Percentiles rank a stretch among this genome's conserved stretches.
These are phyloP conservation scores for Yoshiicerus persimilis DNA, from an alignment of 1,140 invertebrate species.

Conservation along the genomic window DNA sequence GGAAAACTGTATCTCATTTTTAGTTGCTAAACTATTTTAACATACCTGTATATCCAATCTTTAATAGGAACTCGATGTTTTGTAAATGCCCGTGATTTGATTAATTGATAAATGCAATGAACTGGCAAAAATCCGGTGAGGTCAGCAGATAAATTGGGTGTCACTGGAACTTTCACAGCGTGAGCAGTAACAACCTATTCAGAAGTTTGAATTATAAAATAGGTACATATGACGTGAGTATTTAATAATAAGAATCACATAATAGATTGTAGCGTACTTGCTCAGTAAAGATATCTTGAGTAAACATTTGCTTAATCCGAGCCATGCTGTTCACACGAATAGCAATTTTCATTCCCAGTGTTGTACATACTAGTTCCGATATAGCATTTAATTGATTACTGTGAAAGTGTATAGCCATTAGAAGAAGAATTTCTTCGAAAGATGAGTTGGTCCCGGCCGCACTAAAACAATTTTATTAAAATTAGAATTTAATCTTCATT, in stretches of 20 bases:
- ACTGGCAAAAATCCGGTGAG: slow-evolving; percentile 91
- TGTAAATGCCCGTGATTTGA: slow-evolving; percentile 92
- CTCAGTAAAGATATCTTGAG: slow-evolving; percentile 95
- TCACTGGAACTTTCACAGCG: slow-evolving; percentile 94
- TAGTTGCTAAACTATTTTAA: neutral
- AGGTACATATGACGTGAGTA: neutral
- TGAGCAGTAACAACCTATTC: slow-evolving; percentile 85
- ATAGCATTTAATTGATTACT: slow-evolving; percentile 90
- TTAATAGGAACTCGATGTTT: slow-evolving; percentile 94
- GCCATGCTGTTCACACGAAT: slow-evolving; percentile 88
- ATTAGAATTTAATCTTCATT: neutral
- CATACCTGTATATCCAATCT: slow-evolving; percentile 84
- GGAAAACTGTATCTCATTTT: too few species aligned
- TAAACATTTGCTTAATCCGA: slow-evolving; percentile 92
- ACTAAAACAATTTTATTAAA: neutral
- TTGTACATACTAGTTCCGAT: slow-evolving; percentile 88
- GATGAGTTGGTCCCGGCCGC: slow-evolving; percentile 67
- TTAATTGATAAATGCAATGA: slow-evolving; percentile 93
- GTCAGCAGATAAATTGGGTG: slow-evolving; percentile 80
- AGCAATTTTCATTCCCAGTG: slow-evolving; percentile 91
- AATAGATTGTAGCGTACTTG: slow-evolving; percentile 63
- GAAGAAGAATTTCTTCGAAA: slow-evolving; percentile 93
- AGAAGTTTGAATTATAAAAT: neutral
- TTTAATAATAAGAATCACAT: too few species aligned
- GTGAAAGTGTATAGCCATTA: slow-evolving; percentile 96